Evolutionary conservation across 2,797 vertebrate genomes (phyloP), one percentile per base, ranked within the genome.

Genomic region (Neomorphus geoffroyi): DNA sequence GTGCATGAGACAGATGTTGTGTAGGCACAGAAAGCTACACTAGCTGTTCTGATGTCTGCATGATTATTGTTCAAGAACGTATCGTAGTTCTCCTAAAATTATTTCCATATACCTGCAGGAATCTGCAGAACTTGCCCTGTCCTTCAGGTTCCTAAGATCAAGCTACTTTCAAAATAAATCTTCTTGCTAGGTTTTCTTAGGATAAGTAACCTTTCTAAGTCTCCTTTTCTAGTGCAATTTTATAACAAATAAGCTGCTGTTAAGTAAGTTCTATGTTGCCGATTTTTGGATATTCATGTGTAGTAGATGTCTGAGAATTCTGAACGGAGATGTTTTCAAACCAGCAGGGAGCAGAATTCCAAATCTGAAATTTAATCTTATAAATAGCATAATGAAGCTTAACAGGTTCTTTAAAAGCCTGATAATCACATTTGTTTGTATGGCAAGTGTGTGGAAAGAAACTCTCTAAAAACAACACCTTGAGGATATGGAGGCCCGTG

Each of bases 101-200:
- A 43, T 62, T 91, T 60, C 46, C 19, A 11, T 35, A 58, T 69
- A 54, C 26, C 32, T 86, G 10, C 21, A 90, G 28, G 19, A 92
- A 71, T 65, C 78, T 90, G 30, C 7, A 45, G 39, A 56, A 66
- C 37, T 80, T 71, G 18, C 7, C 9, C 62, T 51, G n/a, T 83
- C 50, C 53, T 91, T 86, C 46, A 53, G 18, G 66, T 66, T 94
- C 51, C 2, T 57, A 78, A 92, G 67, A 86, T 46, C 24, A 28
- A 7, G 41, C 27, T 65, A 80, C 18, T 53, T 90, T 88, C 13
- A 5, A 69, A 69, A n/a, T 53, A 21, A 43, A 69, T 84, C 8
- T 62, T 90, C 72, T 95, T 86, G 22, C 17, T 86, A 56, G 54
- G 81, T 51, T 94, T 74, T 86, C 23, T 86, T 93, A 15, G 28